Evolutionary conservation across 2,113 vertebrate species (phyloP).

Genomic region (Columba livia): DNA sequence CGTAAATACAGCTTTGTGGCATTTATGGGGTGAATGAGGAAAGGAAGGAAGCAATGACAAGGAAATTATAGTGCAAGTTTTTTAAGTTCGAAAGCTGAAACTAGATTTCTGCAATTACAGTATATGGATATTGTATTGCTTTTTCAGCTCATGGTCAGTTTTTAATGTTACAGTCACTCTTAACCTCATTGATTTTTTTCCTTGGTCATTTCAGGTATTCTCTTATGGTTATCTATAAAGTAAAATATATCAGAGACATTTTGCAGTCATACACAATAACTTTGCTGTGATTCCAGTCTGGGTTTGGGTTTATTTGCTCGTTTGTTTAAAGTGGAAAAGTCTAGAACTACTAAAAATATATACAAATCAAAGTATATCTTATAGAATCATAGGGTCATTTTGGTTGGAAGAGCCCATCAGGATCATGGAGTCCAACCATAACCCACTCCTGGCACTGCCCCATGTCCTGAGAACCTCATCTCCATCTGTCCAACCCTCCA

Average conservation of each 20-base stretch:
- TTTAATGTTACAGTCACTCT: neutral
- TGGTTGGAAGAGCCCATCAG: too few species aligned
- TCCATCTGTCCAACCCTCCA: too few species aligned
- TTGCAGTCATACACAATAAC: neutral
- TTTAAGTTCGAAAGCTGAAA: neutral
- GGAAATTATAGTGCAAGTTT: neutral
- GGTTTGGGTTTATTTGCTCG: neutral
- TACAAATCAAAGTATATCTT: neutral
- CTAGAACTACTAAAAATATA: neutral
- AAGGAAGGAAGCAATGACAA: neutral
- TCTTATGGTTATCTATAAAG: neutral
- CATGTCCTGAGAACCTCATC: too few species aligned
- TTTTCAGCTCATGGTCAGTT: neutral
- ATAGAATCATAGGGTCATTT: too few species aligned
- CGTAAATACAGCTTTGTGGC: neutral
- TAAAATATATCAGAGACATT: neutral
- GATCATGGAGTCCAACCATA: too few species aligned
- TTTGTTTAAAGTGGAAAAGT: neutral
- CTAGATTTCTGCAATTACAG: neutral
- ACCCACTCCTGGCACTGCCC: too few species aligned
- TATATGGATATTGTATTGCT: accelerated
- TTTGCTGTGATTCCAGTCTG: neutral
- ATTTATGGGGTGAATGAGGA: neutral
- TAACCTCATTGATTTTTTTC: neutral
- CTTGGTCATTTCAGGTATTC: neutral